Evolutionary conservation across 1,140 invertebrate species (phyloP), one percentile per base, ranked within the genome.

Genomic region (Calephelis virginiensis): DNA sequence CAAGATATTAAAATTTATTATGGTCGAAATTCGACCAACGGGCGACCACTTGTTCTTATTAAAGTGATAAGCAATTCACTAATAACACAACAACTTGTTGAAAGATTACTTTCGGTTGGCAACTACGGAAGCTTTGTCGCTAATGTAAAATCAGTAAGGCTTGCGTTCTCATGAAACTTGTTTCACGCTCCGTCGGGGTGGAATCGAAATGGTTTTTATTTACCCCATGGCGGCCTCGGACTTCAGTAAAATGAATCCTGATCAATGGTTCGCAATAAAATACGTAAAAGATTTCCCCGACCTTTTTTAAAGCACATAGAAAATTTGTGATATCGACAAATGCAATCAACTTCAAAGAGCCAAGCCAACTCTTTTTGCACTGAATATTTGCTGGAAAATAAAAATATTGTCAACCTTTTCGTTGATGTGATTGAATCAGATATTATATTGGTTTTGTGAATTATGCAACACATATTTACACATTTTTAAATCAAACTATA

Each of bases 171-270:
- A 53, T 72, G 48, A 63, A 69, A 69, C 37, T 56, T 66, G 47
- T 72, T 72, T 69, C 62, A 65, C 64, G 69, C 61, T 71, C 62
- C 62, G 56, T 14, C 61, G 61, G 45, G 65, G 66, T 48, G 53
- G 63, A 67, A 64, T 38, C 37, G 50, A 56, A 62, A 72, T 61
- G 50, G 61, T 50, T 69, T 69, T 47, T 72, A 66, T 72, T 72
- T 72, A 62, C 66, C 47, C 47, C 50, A 60, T 56, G 53, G 53
- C 49, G 63, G 63, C 63, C 50, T 56, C 63, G 63, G 63, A 64
- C 63, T 53, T 37, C 17, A 48, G 53, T 14, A 64, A 43, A 40
- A 56, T 11, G 63, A 56, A 64, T 53, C 53, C 53, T 50, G 63
- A 56, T 56, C 61, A 53, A 64, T 40, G 63, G 37, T 62, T 62